phyloP scores from a whole-genome alignment of 2,797 vertebrate genomes.

The Pygocentrus nattereri region DNA sequence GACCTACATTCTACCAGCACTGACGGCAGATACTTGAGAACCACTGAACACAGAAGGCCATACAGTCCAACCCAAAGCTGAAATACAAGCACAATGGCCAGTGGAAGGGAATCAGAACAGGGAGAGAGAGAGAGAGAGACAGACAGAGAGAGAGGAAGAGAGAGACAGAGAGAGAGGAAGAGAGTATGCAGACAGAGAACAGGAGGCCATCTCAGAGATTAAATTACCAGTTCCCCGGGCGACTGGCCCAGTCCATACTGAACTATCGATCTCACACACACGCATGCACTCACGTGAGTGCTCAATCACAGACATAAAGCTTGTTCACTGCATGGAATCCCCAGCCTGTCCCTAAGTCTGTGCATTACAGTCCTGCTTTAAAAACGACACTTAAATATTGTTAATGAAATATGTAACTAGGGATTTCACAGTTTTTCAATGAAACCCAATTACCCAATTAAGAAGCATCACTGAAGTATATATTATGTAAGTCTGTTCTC shows the following conservation, averaged over 20 bases:
- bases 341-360: not conserved
- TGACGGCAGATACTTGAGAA: not conserved
- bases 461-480: not conserved
- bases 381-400: not conserved
- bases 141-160: not conserved
- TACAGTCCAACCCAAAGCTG: conserved; percentile 2
- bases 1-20: not conserved
- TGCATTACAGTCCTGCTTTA: not conserved
- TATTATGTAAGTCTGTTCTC: too few relatives aligned
- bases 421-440: not conserved
- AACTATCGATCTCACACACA: conserved; percentile 47
- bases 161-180: not conserved
- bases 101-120: not conserved
- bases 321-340: not conserved
- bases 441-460: not conserved
- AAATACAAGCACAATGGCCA: conserved; percentile 19
- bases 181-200: conserved; percentile 6
- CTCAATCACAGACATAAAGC: conserved; percentile 18
- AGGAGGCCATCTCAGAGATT: conserved; percentile 53
- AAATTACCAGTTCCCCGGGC: conserved; percentile 54
- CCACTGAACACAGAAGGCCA: not conserved
- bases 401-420: not conserved
- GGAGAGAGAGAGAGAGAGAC: not conserved
- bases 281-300: not conserved
- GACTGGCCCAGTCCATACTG: conserved; percentile 42